phyloP scores from a whole-genome alignment of 2,113 vertebrate genomes.

The Dascyllus trimaculatus region DNA sequence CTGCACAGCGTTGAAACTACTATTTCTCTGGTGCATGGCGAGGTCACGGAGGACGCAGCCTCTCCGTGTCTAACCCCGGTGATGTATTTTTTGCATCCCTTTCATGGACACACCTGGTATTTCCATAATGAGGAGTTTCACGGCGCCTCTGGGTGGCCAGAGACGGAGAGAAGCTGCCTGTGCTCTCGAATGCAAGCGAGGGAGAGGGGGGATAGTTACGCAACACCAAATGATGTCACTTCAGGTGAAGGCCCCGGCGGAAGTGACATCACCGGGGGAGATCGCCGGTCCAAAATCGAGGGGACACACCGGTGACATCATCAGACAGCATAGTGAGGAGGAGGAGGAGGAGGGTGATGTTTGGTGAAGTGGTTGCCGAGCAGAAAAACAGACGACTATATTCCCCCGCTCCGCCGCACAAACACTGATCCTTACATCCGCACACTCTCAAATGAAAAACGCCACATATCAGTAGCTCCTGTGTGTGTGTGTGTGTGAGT shows the following conservation, averaged over 20 bases:
- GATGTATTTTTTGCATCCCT: conserved; percentile 16
- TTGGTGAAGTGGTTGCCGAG: conserved; percentile 49
- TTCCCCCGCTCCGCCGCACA: conserved; percentile 51
- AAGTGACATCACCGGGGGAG: conserved; percentile 66
- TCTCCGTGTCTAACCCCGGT: not conserved
- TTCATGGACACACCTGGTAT: conserved; percentile 56
- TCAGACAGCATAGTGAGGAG: conserved; percentile 26
- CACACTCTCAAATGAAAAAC: conserved; percentile 39
- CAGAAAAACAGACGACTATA: conserved; percentile 51
- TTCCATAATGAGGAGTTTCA: conserved; percentile 61
- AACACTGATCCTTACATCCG: conserved; percentile 37
- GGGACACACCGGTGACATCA: conserved; percentile 72
- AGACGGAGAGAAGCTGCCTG: conserved; percentile 39
- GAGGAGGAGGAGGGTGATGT: conserved; percentile 14
- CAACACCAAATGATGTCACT: conserved; percentile 63
- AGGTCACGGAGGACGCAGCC: conserved; percentile 33
- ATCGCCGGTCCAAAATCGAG: conserved; percentile 49
- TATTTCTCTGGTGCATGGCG: not conserved
- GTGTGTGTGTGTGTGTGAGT: conserved; percentile 38
- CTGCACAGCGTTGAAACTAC: conserved; percentile 15
- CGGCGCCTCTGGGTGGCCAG: conserved; percentile 52
- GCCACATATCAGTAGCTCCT: conserved; percentile 46
- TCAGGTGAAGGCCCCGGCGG: conserved; percentile 67
- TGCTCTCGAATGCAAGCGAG: conserved; percentile 14
- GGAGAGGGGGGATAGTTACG: conserved; percentile 45